phyloP scores from a whole-genome alignment of 2,797 vertebrate genomes.

The Chaenodraco wilsoni region DNA sequence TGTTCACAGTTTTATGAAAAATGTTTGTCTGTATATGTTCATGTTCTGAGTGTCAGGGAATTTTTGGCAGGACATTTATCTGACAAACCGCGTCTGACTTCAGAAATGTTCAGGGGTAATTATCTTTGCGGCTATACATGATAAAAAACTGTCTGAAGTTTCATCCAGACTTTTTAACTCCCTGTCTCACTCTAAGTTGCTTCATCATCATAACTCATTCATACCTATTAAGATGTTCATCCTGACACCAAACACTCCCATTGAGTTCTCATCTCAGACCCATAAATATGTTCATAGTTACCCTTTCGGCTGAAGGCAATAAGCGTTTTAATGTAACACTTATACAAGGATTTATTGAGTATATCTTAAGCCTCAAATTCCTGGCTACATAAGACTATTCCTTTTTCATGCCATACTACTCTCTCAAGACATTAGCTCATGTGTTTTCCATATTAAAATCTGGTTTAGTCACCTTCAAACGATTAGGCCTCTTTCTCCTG shows the following conservation, averaged over 20 bases:
- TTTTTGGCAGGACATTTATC: not conserved
- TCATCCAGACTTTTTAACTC: not conserved
- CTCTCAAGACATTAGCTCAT: conserved; percentile 40
- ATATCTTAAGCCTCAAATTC: conserved; percentile 11
- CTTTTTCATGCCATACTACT: conserved; percentile 23
- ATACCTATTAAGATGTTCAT: not conserved
- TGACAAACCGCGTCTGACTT: not conserved
- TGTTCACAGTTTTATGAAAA: not conserved
- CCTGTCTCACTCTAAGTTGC: not conserved
- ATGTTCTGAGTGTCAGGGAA: not conserved
- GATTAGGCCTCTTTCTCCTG: conserved; percentile 23
- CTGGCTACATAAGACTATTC: conserved; percentile 43
- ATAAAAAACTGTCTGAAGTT: not conserved
- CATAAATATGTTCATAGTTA: not conserved
- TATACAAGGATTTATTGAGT: not conserved
- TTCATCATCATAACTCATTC: not conserved
- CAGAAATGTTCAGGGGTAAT: not conserved
- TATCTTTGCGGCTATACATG: not conserved
- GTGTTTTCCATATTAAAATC: conserved; percentile 51
- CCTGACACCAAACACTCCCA: not conserved
- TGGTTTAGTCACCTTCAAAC: conserved; percentile 23
- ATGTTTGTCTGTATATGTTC: not conserved
- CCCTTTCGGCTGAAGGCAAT: not conserved
- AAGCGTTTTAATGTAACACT: not conserved
- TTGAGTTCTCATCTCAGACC: not conserved